Conservation (phyloP, 2,797 vertebrate genomes). For the Chiloscyllium punctatum region DNA sequence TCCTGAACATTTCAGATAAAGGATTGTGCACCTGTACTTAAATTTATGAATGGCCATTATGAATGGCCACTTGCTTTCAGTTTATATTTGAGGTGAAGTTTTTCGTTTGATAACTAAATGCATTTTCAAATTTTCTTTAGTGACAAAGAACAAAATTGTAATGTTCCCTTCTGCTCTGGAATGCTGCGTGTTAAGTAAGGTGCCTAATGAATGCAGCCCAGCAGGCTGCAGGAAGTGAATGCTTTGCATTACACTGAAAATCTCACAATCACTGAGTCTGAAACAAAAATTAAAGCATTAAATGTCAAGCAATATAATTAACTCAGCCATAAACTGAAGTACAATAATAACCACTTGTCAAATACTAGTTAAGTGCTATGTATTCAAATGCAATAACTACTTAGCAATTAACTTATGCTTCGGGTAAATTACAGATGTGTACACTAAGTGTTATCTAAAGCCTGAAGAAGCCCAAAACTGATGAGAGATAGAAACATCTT, state of each 20-base stretch:
- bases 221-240: conserved; percentile 40
- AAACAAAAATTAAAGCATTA: conserved; percentile 39
- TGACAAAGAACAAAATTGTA: background rate
- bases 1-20: too few relatives aligned
- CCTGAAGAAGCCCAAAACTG: background rate
- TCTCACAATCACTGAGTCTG: conserved; percentile 37
- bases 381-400: conserved; percentile 30
- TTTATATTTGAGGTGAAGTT: background rate
- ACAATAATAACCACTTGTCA: conserved; percentile 32
- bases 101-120: too few relatives aligned
- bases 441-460: background rate
- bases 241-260: conserved; percentile 39
- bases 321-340: conserved; percentile 24
- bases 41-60: background rate
- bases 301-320: conserved; percentile 24
- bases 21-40: too few relatives aligned
- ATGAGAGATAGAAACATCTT: background rate
- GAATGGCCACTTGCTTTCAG: background rate
- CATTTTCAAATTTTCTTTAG: background rate
- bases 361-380: conserved; percentile 25
- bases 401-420: conserved; percentile 20
- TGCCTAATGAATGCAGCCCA: background rate
- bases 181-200: background rate
- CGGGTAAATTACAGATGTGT: conserved; percentile 5
- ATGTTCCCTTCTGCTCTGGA: background rate